These are phyloP conservation scores for Pachypanchax playfairii DNA, from an alignment of 2,113 vertebrate genomes.

Conservation along the genomic window DNA sequence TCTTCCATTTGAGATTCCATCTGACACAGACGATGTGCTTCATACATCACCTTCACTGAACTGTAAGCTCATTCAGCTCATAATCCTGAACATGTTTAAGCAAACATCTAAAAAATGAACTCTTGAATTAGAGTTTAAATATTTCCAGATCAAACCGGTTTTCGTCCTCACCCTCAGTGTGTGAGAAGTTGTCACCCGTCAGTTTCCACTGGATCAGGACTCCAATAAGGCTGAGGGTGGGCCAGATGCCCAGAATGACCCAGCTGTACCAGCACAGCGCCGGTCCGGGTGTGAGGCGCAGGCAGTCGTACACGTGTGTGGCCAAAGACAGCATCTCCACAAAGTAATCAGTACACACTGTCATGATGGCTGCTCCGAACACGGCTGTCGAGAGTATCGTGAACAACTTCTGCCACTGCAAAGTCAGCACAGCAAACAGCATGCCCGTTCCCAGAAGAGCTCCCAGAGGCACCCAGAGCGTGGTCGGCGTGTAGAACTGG, in stretches of 20 bases:
- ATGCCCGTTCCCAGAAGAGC: constrained; percentile 83
- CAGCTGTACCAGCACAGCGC: constrained; percentile 90
- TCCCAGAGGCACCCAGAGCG: constrained; percentile 87
- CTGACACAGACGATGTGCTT: too few species aligned
- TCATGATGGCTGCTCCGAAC: constrained; percentile 85
- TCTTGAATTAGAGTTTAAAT: too few species aligned
- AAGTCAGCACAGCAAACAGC: constrained; percentile 86
- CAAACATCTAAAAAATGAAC: too few species aligned
- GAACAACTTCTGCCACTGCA: constrained; percentile 87
- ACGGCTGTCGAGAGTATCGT: constrained; percentile 85
- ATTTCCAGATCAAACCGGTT: not conserved
- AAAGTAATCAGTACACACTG: constrained; percentile 86
- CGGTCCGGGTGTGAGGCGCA: constrained; percentile 78
- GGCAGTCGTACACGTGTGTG: constrained; percentile 76
- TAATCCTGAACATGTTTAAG: too few species aligned
- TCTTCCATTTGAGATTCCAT: too few species aligned
- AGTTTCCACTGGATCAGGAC: constrained; percentile 88
- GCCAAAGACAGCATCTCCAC: constrained; percentile 84
- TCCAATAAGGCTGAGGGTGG: constrained; percentile 82
- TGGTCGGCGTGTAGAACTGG: constrained; percentile 83
- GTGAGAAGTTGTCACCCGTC: constrained; percentile 82
- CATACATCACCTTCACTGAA: too few species aligned
- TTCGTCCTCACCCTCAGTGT: constrained; percentile 80
- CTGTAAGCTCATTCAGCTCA: too few species aligned
- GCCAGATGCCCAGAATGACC: constrained; percentile 88